Evolutionary conservation across 1,140 invertebrate species (phyloP).

Genomic region (Calliopsis andreniformis): DNA sequence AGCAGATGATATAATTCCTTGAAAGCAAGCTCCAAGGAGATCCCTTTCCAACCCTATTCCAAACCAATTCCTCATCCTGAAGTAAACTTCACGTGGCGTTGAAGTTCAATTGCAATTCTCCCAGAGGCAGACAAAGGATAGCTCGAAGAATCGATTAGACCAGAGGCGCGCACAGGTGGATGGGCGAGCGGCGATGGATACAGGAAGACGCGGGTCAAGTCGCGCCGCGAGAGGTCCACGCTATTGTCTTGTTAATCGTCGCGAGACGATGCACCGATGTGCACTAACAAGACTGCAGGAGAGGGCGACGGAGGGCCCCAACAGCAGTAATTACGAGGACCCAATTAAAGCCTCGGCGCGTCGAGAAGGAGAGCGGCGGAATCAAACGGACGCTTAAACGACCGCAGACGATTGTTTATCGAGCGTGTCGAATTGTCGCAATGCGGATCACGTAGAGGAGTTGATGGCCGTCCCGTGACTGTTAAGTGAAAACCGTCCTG

Average conservation of each 20-base stretch:
- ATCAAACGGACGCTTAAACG: conserved; percentile 54
- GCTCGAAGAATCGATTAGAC: conserved; percentile 26
- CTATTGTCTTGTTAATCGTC: conserved; percentile 62
- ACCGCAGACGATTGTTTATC: conserved; percentile 49
- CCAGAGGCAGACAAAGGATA: conserved; percentile 26
- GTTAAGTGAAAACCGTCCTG: conserved; percentile 2
- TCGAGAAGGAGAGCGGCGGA: conserved; percentile 37
- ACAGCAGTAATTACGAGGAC: conserved; percentile 58
- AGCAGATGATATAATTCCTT: too few species aligned
- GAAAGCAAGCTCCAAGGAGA: too few species aligned
- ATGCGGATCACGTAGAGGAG: conserved; percentile 42
- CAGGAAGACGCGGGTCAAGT: conserved; percentile 54
- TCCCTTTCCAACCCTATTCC: too few species aligned
- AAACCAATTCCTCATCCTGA: too few species aligned
- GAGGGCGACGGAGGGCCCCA: conserved; percentile 22
- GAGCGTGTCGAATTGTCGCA: conserved; percentile 47
- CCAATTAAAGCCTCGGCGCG: conserved; percentile 66
- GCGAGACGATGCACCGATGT: conserved; percentile 57
- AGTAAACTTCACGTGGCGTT: conserved; percentile 3
- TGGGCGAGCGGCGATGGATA: conserved; percentile 18
- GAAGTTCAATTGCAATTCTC: conserved; percentile 31
- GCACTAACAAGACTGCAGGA: conserved; percentile 43
- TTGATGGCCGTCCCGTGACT: not conserved
- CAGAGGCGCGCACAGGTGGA: conserved; percentile 8
- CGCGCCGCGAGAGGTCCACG: conserved; percentile 35